A percentile compares a stretch with the other conserved stretches of the same genome.
Conservation (phyloP, 2,797 vertebrate genomes). For the Fistularia commersonii region DNA sequence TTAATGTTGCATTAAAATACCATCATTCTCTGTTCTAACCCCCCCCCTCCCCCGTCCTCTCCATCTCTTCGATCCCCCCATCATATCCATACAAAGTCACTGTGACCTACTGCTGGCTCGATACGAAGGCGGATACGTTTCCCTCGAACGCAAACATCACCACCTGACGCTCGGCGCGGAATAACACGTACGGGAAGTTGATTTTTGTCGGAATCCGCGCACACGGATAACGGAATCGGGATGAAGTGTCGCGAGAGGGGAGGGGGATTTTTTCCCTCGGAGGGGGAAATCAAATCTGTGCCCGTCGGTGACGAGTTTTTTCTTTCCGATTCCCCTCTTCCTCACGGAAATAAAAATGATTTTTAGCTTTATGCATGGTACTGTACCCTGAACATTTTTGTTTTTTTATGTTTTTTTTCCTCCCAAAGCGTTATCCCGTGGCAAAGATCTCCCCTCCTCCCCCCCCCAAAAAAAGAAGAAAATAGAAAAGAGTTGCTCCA, state of each 20-base stretch:
- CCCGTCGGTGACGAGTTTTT: no score
- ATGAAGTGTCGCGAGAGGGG: no score
- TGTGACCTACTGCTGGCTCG: slow-evolving; percentile 63
- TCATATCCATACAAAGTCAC: slow-evolving; percentile 67
- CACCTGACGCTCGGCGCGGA: no score
- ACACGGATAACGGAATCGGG: no score
- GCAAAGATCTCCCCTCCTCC: slow-evolving; percentile 72
- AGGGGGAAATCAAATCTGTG: not conserved
- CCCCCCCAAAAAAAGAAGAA: slow-evolving; percentile 37
- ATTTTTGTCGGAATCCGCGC: no score
- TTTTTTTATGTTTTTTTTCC: slow-evolving; percentile 41
- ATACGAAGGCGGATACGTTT: not conserved
- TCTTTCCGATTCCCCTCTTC: no score
- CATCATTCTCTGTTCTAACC: no score
- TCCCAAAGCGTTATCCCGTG: slow-evolving; percentile 73
- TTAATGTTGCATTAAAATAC: slow-evolving; percentile 42
- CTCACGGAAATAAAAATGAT: no score
- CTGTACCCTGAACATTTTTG: slow-evolving; percentile 36
- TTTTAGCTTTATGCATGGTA: slow-evolving; percentile 63
- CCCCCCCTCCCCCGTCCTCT: slow-evolving; percentile 24
- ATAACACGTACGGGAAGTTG: no score
- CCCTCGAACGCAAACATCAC: no score
- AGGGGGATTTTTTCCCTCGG: not conserved
- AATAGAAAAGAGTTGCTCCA: slow-evolving; percentile 61
- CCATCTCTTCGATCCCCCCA: slow-evolving; percentile 32